Percentiles rank a stretch among this genome's conserved stretches.
Evolutionary conservation across 2,113 vertebrate species (phyloP).

Genomic region (Cryptomyrus ogoouensis): DNA sequence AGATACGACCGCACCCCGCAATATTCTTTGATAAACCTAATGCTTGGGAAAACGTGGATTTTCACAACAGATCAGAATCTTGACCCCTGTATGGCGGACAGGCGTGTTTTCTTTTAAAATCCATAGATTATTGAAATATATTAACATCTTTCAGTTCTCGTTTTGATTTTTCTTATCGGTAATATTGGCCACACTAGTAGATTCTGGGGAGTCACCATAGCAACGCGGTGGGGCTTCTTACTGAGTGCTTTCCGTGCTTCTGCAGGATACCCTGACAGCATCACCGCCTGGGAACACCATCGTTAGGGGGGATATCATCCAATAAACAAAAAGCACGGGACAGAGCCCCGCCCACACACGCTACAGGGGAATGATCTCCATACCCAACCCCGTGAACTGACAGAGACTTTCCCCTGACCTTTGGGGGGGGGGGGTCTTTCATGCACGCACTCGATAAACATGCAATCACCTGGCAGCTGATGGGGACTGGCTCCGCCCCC

Average conservation of each 20-base stretch:
- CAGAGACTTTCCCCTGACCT: not conserved
- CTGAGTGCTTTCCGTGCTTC: not conserved
- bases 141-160: not conserved
- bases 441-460: not conserved
- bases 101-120: not conserved
- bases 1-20: no score
- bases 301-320: not conserved
- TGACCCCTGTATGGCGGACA: not conserved
- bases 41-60: not conserved
- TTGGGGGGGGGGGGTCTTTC: not conserved
- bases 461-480: not conserved
- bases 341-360: not conserved
- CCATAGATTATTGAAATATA: not conserved
- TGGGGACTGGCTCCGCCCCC: not conserved
- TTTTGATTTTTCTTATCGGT: not conserved
- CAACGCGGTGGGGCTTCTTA: not conserved
- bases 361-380: not conserved
- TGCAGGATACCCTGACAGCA: not conserved
- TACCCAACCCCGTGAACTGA: not conserved
- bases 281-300: no score
- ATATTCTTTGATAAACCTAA: constrained; percentile 4
- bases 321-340: not conserved
- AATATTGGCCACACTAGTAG: not conserved
- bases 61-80: not conserved
- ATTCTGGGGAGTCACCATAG: not conserved